Evolutionary conservation across 2,888 invertebrate genomes (phyloP).

Genomic region (Drosophila cognata): DNA sequence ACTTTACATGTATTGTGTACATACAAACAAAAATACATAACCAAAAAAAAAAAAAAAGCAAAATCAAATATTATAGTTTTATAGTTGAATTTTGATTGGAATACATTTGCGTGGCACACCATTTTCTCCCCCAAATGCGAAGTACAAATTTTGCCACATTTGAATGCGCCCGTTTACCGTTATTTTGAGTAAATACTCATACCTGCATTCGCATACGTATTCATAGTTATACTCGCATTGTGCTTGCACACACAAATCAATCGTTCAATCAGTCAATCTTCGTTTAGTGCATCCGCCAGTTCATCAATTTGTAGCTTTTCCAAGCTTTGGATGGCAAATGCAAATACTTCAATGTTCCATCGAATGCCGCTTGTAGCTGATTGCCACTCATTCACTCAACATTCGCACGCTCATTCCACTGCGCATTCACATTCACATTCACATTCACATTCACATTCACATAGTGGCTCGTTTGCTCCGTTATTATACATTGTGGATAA

Average conservation of each 20-base stretch:
- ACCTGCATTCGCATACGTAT: conserved; percentile 8
- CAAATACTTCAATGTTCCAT: conserved; percentile 23
- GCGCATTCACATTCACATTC: conserved; percentile 6
- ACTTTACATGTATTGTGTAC: conserved; percentile 42
- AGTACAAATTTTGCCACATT: conserved; percentile 13
- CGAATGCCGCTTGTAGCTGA: conserved; percentile 38
- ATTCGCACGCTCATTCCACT: conserved; percentile 4
- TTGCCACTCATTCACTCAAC: conserved; percentile 6
- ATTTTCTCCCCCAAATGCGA: conserved; percentile 17
- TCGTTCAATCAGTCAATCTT: neutral
- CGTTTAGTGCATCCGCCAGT: conserved; percentile 18
- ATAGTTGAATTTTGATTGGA: conserved; percentile 30
- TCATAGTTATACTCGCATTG: conserved; percentile 1
- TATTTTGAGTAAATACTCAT: conserved; percentile 25
- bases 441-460: neutral
- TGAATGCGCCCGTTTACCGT: conserved; percentile 46
- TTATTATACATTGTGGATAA: conserved; percentile 26
- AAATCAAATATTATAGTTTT: conserved; percentile 23
- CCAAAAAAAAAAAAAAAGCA: conserved; percentile 20
- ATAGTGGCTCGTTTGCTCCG: conserved; percentile 25
- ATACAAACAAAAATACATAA: conserved; percentile 27
- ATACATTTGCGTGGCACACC: conserved; percentile 35
- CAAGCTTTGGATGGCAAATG: conserved; percentile 12
- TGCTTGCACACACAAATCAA: neutral
- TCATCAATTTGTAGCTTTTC: conserved; percentile 23